Base-by-base conservation (phyloP, 2,113 vertebrate genomes). In the Phyllostomus hastatus region DNA sequence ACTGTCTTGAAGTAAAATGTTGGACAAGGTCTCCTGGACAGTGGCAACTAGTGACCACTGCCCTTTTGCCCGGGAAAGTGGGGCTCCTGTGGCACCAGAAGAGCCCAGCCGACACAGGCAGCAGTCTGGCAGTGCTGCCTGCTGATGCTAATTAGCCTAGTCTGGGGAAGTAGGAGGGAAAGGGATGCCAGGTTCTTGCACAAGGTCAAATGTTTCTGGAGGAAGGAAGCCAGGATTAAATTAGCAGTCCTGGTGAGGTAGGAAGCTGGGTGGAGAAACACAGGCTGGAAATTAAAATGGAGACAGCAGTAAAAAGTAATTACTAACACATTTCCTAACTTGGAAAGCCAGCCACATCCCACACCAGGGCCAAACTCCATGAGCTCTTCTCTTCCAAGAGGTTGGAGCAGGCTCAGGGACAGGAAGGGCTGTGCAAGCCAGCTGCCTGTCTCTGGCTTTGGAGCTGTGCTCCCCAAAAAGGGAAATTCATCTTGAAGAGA, bases 181-280 rank as follows among this genome's bases (percentile, higher is more conserved):
- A 61, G 10, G 19, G 19, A 81, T 90, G 97, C 97, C 97, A 97
- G 96, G 79, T 87, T 97, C 93, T 94, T 69, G 73, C n/a, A 73
- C 96, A 96, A 97, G 96, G 97, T 98, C 97, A 95, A 88, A 95
- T 76, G 94, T 91, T 97, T 95, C 92, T 94, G 64, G 73, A 96
- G 95, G 87, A 97, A 93, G 59, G 59, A 41, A 91, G 93, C 91
- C 93, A 93, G 82, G 82, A 89, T 97, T 93, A 94, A 73, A 97
- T 97, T 91, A 94, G 82, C 79, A 96, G 78, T 87, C 88, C 69
- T 86, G 67, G 94, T 78, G 75, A 96, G 91, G 91, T 93, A 94
- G 73, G 91, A 94, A 88, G 70, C 91, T 43, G 86, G 79, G 86
- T 93, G 78, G 85, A 80, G 91, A 91, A 95, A 91, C 26, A 67